Evolutionary conservation across 2,113 vertebrate species (phyloP), one percentile per base, ranked within the genome.

Genomic region (Lanius collurio): DNA sequence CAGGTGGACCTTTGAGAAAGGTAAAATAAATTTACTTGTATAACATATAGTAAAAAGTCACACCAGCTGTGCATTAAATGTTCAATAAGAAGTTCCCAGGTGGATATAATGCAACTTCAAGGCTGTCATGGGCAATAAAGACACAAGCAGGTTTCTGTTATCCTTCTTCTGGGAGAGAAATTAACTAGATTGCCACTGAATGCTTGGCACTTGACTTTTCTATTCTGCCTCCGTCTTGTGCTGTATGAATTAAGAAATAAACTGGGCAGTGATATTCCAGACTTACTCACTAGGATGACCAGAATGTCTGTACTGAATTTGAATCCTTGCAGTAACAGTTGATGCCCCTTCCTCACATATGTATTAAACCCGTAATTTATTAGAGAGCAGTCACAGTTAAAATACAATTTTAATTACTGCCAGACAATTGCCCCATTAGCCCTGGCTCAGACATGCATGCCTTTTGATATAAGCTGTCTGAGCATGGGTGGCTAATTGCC

Each of bases 1-100:
- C 98, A 73, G 98, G 97, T 67, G 97, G 97, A 62, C 98, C 98
- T 98, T 79, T 80, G 57, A 97, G 71, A 94, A 69, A 91, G 87
- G 74, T 60, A 90, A 80, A 83, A 64, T 33, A 49, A n/a, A 55
- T 80, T 71, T 59, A 57, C 14, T 71, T 50, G 24, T 37, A 3
- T 50, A 55, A 91, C 42, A 33, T 49, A 37, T 1, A 56, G 39
- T 49, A 33, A 9, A 63, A 44, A 8, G 49, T 70, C 42, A 57
- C 13, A 23, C 31, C 5, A 68, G 44, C 37, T 56, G 11, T n/a
- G 44, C 30, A n/a, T 63, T 69, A 39, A n/a, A 11, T 7, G 4
- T 31, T 85, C 31, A 50, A 0, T 57, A 68, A 37, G 37, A 30
- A 52, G 10, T 52, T 83, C 27, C 46, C 68, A 35, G 13, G 31